Percentiles rank a stretch among this genome's conserved stretches.
Conservation (phyloP, 2,113 vertebrate species). For the Lophius piscatorius region DNA sequence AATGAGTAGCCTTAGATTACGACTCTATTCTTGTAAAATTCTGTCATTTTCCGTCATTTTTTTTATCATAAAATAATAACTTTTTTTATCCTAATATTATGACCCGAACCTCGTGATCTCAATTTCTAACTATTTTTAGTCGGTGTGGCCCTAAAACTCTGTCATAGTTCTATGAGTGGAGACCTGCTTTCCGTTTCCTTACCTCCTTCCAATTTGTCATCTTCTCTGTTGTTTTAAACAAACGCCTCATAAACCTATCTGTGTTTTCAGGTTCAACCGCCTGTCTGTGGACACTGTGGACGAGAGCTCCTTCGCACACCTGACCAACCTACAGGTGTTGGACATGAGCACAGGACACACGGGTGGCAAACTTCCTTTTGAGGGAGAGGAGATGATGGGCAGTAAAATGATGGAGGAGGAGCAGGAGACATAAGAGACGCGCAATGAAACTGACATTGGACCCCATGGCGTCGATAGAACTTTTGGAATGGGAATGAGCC, state of each 20-base stretch:
- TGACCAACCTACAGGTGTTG: constrained; percentile 89
- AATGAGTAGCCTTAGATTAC: no score
- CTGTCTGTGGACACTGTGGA: constrained; percentile 86
- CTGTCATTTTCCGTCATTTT: no score
- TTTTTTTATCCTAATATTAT: no score
- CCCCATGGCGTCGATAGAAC: constrained; percentile 16
- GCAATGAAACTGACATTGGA: constrained; percentile 7
- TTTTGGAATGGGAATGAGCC: constrained; percentile 22
- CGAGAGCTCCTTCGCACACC: constrained; percentile 87
- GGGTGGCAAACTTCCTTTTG: constrained; percentile 10
- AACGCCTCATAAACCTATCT: not conserved
- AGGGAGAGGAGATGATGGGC: constrained; percentile 21
- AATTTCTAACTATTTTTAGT: no score
- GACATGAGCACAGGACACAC: constrained; percentile 83
- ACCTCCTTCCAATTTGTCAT: no score
- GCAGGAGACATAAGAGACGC: constrained; percentile 26
- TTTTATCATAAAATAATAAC: no score
- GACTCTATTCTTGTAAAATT: no score
- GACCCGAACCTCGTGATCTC: no score
- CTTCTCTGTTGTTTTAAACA: not conserved
- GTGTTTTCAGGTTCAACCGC: constrained; percentile 86
- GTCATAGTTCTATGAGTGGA: no score
- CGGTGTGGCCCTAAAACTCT: no score
- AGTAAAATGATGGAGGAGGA: constrained; percentile 14
- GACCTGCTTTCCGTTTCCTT: no score